A percentile compares a stretch with the other conserved stretches of the same genome.
phyloP scores from a whole-genome alignment of 2,888 invertebrate species.

The Brachyopa scutellaris region DNA sequence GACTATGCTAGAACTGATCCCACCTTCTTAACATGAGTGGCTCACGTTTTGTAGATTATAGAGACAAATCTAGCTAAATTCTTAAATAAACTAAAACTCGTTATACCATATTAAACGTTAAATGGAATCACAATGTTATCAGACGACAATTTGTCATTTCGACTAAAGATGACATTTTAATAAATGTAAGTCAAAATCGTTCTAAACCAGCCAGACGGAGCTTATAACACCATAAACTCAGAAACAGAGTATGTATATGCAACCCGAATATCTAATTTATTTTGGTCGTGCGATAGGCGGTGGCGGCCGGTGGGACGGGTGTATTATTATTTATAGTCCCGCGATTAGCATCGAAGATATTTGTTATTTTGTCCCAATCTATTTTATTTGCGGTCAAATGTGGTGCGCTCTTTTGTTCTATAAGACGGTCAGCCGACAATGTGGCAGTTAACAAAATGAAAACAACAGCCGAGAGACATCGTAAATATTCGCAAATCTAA shows the following conservation, averaged over 20 bases:
- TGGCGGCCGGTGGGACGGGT: not conserved
- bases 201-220: slow-evolving; percentile 10
- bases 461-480: not conserved
- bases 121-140: slow-evolving; percentile 26
- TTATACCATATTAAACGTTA: not conserved
- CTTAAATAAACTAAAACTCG: no score
- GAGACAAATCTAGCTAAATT: no score
- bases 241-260: slow-evolving; percentile 26
- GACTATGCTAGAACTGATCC: no score
- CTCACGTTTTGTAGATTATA: no score
- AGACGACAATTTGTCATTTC: slow-evolving; percentile 19
- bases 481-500: slow-evolving; percentile 41
- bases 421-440: slow-evolving; percentile 22
- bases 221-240: slow-evolving; percentile 25
- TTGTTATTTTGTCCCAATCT: slow-evolving; percentile 51
- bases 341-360: slow-evolving; percentile 45
- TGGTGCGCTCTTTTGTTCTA: slow-evolving; percentile 21
- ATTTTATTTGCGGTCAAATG: slow-evolving; percentile 32
- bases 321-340: slow-evolving; percentile 46
- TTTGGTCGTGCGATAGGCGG: not conserved
- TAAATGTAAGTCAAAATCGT: slow-evolving; percentile 16
- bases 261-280: slow-evolving; percentile 37
- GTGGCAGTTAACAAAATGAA: slow-evolving; percentile 8
- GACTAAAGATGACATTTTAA: not conserved
- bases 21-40: no score